Evolutionary conservation across 2,113 vertebrate species (phyloP), one percentile per base, ranked within the genome.

Genomic region (Calcarius ornatus): DNA sequence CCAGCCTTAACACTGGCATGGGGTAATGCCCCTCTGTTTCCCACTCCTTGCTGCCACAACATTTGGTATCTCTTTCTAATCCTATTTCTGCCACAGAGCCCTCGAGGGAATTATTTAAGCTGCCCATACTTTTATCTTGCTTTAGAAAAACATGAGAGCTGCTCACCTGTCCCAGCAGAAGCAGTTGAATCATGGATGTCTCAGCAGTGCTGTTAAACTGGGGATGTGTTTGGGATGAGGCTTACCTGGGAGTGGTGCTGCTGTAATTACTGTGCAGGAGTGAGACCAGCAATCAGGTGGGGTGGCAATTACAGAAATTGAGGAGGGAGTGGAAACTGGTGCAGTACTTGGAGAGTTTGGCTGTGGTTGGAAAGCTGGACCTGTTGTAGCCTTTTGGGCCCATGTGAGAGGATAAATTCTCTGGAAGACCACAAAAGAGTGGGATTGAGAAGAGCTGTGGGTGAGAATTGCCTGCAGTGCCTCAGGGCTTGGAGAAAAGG

Each of bases 41-140:
- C 50, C 57, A 20, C 48, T 57, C 35, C 43, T 76, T 71, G 43
- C 64, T 86, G 33, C 31, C 24, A 38, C 31, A 84, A 19, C 47
- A 22, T 0, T 33, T 65, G 35, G 20, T 1, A 0, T 47, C 0
- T 50, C 2, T 84, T 80, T 48, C 76, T 86, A 27, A 56, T 77
- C 59, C 45, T 9, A 2, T 15, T 31, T 83, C 54, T 93, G 30
- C 50, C 64, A 15, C 42, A 12, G 61, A 38, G 23, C 63, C 59
- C 51, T 45, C 1, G 0, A 42, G 66, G 45, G 68, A 61, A 43
- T 76, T 72, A 15, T 59, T 94, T 37, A 28, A 69, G 25, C 72
- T 60, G 5, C 4, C 47, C 37, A 0, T 42, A 23, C 38, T 69
- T 91, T 65, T 11, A 2, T 79, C 8, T 19, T 84, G 35, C 48